These are phyloP conservation scores for Ennomos fuscantarius DNA, from an alignment of 2,888 invertebrate species.

Conservation along the genomic window DNA sequence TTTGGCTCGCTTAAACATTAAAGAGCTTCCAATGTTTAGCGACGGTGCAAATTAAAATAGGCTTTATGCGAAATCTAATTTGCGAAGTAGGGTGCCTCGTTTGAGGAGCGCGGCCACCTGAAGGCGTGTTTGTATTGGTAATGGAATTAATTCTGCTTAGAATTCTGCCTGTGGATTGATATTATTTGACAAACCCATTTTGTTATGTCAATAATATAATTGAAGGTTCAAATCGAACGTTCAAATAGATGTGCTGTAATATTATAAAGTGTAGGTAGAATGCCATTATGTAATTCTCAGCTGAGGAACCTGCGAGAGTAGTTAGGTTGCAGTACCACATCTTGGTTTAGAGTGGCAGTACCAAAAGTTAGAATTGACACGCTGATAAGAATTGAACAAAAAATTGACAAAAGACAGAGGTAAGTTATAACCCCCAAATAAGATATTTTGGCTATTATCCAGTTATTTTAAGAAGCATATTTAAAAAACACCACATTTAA, in stretches of 20 bases:
- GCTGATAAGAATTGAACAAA: no score
- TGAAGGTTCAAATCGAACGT: conserved; percentile 15
- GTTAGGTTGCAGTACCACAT: no score
- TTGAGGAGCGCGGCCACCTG: conserved; percentile 62
- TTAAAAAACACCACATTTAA: no score
- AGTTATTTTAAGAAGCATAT: no score
- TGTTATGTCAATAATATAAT: conserved; percentile 35
- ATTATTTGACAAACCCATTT: conserved; percentile 38
- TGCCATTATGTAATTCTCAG: no score
- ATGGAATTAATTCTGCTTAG: conserved; percentile 79
- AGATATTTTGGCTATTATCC: no score
- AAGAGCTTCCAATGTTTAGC: conserved; percentile 79
- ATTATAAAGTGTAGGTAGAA: no score
- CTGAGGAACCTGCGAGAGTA: no score
- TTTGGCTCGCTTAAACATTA: conserved; percentile 81
- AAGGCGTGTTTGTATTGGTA: conserved; percentile 77
- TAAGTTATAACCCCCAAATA: no score
- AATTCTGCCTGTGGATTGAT: conserved; percentile 52
- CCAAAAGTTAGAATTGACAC: no score
- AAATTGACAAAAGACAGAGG: no score
- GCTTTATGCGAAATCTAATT: conserved; percentile 84
- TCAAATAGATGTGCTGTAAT: not conserved
- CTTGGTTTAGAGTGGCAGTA: no score
- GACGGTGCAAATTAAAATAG: conserved; percentile 83
- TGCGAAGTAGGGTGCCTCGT: conserved; percentile 73